Percentiles rank a stretch among this genome's conserved stretches.
Conservation (phyloP, 2,113 vertebrate species). For the Phyllopteryx taeniolatus region DNA sequence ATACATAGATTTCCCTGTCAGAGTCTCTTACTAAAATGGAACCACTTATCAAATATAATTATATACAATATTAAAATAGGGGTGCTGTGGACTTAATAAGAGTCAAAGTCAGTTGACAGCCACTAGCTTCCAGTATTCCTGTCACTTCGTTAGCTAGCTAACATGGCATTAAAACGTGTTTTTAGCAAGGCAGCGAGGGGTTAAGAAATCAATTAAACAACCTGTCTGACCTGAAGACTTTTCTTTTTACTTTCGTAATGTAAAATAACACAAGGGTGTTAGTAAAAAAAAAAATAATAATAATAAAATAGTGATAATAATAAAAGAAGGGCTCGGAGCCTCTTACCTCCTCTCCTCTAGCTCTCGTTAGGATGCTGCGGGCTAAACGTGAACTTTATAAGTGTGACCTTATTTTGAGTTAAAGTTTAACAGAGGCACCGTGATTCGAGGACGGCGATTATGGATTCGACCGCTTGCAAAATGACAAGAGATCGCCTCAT, state of each 20-base stretch:
- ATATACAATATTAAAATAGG: neutral
- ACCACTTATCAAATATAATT: too few species aligned
- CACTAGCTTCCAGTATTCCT: neutral
- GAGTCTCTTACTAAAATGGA: too few species aligned
- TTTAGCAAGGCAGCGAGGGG: neutral
- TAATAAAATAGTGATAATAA: too few species aligned
- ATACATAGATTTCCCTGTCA: too few species aligned
- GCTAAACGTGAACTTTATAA: neutral
- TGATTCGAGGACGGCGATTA: neutral
- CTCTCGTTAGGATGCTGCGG: constrained; percentile 16
- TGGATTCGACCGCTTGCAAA: neutral
- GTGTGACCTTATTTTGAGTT: constrained; percentile 5
- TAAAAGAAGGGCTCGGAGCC: too few species aligned
- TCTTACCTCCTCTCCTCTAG: constrained; percentile 36
- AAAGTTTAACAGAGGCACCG: constrained; percentile 30
- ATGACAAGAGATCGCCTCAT: neutral
- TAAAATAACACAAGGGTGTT: constrained; percentile 15
- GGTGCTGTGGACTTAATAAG: neutral
- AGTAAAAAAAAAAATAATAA: neutral
- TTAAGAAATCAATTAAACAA: neutral
- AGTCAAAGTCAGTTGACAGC: neutral
- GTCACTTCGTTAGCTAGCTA: neutral
- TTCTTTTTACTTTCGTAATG: neutral
- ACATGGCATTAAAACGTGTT: neutral
- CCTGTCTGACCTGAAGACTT: neutral